Percentiles rank a stretch among this genome's conserved stretches.
phyloP scores from a whole-genome alignment of 2,797 vertebrate genomes.

The Hippocampus kuda region DNA sequence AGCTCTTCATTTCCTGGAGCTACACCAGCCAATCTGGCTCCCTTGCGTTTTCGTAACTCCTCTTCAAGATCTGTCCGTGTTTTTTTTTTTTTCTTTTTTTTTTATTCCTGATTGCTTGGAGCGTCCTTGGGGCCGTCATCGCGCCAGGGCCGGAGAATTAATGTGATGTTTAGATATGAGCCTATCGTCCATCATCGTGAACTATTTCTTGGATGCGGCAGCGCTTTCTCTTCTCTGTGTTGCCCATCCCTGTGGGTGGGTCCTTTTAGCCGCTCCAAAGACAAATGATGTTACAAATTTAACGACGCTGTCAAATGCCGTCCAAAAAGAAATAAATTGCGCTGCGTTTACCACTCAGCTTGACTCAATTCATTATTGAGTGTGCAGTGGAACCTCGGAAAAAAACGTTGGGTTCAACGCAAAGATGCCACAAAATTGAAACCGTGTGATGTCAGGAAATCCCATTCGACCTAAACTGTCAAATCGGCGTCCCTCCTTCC shows the following conservation, averaged over 20 bases:
- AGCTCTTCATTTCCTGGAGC: constrained; percentile 46
- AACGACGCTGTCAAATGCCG: background rate
- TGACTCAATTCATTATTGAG: background rate
- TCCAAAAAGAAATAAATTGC: background rate
- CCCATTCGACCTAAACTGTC: too few species aligned
- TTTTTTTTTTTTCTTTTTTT: constrained; percentile 1
- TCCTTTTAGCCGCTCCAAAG: constrained; percentile 27
- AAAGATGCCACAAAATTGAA: too few species aligned
- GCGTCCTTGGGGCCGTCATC: constrained; percentile 54
- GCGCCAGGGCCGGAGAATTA: constrained; percentile 55
- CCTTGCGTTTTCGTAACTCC: constrained; percentile 31
- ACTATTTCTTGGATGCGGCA: constrained; percentile 48
- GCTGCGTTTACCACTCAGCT: background rate
- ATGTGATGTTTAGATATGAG: constrained; percentile 62
- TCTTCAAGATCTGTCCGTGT: constrained; percentile 35
- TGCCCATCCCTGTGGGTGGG: constrained; percentile 38
- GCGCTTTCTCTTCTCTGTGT: constrained; percentile 41
- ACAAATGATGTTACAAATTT: constrained; percentile 7
- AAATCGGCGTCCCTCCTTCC: too few species aligned
- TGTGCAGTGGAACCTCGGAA: background rate
- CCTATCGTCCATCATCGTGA: constrained; percentile 59
- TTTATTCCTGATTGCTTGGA: constrained; percentile 29
- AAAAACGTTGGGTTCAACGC: background rate
- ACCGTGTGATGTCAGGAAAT: too few species aligned
- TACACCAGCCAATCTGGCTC: constrained; percentile 34